A percentile compares a stretch with the other conserved stretches of the same genome.
Conservation (phyloP, 1,140 invertebrate genomes). For the Lordiphosa stackelbergi region DNA sequence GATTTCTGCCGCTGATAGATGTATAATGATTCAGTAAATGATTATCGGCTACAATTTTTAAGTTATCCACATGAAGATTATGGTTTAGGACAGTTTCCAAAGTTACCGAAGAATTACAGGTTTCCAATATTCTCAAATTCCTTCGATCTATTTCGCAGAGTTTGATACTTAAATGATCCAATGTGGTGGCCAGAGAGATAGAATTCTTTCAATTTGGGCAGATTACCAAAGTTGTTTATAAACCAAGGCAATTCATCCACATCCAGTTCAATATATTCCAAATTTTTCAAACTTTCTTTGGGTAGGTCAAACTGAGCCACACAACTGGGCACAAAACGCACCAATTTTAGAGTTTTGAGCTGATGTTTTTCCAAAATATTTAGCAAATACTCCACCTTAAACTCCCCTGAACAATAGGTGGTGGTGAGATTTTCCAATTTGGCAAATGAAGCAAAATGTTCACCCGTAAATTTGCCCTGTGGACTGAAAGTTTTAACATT, state of each 20-base stretch:
- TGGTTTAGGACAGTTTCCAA: slow-evolving; percentile 3
- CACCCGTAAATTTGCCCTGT: slow-evolving; percentile 39
- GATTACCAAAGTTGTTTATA: not conserved
- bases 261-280: slow-evolving; percentile 26
- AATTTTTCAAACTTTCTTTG: slow-evolving; percentile 12
- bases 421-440: slow-evolving; percentile 35
- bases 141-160: not conserved
- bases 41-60: slow-evolving; percentile 13
- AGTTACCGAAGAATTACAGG: slow-evolving; percentile 10
- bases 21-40: not conserved
- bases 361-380: slow-evolving; percentile 20
- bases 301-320: slow-evolving; percentile 12
- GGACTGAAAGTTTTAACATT: slow-evolving; percentile 50
- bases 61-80: slow-evolving; percentile 2
- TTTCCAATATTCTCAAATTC: slow-evolving; percentile 30
- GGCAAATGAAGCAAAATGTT: slow-evolving; percentile 16
- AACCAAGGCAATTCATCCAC: not conserved
- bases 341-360: slow-evolving; percentile 30
- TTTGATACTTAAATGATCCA: not conserved
- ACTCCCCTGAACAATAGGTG: slow-evolving; percentile 21
- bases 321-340: slow-evolving; percentile 4
- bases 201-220: not conserved
- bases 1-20: not conserved
- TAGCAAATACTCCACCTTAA: slow-evolving; percentile 13
- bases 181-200: not conserved